Evolutionary conservation across 2,888 invertebrate species (phyloP).

Genomic region (Cryptus armator): DNA sequence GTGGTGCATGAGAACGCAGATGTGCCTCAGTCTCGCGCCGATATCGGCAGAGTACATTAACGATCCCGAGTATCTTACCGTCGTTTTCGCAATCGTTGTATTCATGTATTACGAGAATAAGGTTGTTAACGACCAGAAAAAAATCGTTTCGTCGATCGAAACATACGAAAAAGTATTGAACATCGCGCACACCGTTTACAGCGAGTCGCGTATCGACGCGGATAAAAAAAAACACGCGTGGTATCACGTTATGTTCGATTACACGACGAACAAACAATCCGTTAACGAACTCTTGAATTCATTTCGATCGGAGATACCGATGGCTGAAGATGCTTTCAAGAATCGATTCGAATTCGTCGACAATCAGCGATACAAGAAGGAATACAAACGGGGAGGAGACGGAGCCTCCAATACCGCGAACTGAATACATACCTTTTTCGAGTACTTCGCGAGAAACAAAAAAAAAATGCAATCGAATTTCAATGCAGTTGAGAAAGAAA

Average conservation of each 20-base stretch:
- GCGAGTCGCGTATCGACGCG: conserved; percentile 17
- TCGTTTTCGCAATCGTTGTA: conserved; percentile 29
- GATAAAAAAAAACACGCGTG: conserved; percentile 36
- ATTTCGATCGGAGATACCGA: conserved; percentile 40
- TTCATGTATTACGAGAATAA: conserved; percentile 56
- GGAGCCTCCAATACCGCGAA: not conserved
- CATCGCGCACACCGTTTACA: conserved; percentile 41
- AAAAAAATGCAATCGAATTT: too few species aligned
- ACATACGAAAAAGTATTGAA: conserved; percentile 33
- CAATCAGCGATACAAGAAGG: not conserved
- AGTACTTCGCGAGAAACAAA: too few species aligned
- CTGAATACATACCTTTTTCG: not conserved
- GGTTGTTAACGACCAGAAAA: not conserved
- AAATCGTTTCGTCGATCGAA: not conserved
- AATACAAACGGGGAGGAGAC: not conserved
- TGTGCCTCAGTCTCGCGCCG: conserved; percentile 51
- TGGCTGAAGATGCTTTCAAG: conserved; percentile 4
- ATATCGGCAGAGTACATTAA: not conserved
- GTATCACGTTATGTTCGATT: conserved; percentile 50
- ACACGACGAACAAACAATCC: not conserved
- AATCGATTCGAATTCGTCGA: conserved; percentile 34
- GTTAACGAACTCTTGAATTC: conserved; percentile 9
- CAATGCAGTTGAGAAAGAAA: not conserved
- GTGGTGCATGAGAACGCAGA: conserved; percentile 55
- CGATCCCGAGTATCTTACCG: conserved; percentile 19